Evolutionary conservation across 2,888 invertebrate species (phyloP).

Genomic region (Leucoma salicis): DNA sequence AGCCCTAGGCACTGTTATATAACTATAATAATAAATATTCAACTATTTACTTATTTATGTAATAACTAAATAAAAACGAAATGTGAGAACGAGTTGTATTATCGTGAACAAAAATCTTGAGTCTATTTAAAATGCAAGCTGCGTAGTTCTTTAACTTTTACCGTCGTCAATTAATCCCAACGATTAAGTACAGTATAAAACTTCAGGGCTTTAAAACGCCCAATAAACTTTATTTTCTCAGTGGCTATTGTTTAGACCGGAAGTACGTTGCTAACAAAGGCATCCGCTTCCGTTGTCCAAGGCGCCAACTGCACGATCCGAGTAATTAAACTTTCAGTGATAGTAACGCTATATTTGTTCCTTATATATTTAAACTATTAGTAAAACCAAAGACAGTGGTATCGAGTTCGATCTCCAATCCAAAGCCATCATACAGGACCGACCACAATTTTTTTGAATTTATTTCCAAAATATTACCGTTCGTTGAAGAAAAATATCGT

Average conservation of each 20-base stretch:
- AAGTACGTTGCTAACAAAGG: constrained; percentile 26
- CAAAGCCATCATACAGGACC: no score
- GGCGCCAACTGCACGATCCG: constrained; percentile 10
- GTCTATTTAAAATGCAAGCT: neutral
- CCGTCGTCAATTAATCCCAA: constrained; percentile 1
- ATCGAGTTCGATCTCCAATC: no score
- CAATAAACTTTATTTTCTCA: constrained; percentile 30
- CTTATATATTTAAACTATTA: neutral
- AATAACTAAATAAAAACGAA: no score
- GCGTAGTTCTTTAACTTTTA: neutral
- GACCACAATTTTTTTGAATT: no score
- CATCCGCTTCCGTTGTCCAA: constrained; percentile 22
- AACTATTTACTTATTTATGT: no score
- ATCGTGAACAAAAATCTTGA: no score
- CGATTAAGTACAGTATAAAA: constrained; percentile 18
- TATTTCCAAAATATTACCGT: no score
- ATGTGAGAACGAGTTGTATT: no score
- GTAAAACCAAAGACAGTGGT: no score
- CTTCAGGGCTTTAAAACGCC: constrained; percentile 12
- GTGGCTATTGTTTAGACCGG: constrained; percentile 22
- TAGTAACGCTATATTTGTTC: constrained; percentile 1
- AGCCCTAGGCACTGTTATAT: no score
- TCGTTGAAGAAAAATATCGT: no score
- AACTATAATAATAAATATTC: no score
- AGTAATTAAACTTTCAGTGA: constrained; percentile 28